Evolutionary conservation across 2,797 vertebrate genomes (phyloP).

Genomic region (Gallinago stenura): DNA sequence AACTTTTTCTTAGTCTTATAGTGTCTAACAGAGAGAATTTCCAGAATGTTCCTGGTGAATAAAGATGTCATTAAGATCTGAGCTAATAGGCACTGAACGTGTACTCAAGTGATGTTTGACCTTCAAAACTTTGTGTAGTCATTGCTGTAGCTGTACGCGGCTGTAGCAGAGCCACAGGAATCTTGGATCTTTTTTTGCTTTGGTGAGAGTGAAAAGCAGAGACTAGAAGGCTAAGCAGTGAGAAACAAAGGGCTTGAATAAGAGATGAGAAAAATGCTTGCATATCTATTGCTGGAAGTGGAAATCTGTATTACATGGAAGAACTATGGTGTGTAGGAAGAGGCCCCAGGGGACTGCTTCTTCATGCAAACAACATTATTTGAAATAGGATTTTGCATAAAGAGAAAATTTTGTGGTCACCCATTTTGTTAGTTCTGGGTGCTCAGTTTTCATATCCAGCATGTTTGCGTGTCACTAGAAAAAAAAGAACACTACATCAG

Average conservation of each 20-base stretch:
- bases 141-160: not conserved
- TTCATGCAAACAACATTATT: not conserved
- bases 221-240: not conserved
- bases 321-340: not conserved
- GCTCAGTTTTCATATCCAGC: not conserved
- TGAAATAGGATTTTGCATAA: not conserved
- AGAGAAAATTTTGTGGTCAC: not conserved
- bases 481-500: not conserved
- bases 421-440: not conserved
- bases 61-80: conserved; percentile 19
- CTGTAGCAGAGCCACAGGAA: not conserved
- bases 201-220: conserved; percentile 1
- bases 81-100: not conserved
- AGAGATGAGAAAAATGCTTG: not conserved
- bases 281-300: not conserved
- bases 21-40: not conserved
- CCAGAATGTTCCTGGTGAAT: not conserved
- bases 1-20: not conserved
- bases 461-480: not conserved
- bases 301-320: not conserved
- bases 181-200: not conserved
- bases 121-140: conserved; percentile 9
- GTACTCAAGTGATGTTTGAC: not conserved
- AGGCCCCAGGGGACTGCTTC: not conserved
- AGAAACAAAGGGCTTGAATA: conserved; percentile 22